A percentile compares a stretch with the other conserved stretches of the same genome.
These are phyloP conservation scores for Gnatocerus cornutus DNA, from an alignment of 2,888 invertebrate genomes.

Conservation along the genomic window DNA sequence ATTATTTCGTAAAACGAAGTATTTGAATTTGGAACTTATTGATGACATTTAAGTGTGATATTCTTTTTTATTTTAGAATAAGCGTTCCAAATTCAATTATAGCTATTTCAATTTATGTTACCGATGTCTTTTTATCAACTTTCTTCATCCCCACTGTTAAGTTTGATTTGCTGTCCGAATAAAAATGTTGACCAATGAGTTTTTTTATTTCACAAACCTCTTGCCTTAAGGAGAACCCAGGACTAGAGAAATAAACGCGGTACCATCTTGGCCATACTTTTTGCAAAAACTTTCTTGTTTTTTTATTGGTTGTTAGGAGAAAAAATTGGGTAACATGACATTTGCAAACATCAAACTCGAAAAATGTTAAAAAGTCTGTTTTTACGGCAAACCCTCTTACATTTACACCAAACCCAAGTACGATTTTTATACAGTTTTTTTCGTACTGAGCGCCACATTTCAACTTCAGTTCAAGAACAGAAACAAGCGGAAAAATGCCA, in stretches of 20 bases:
- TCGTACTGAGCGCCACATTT: background rate
- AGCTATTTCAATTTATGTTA: conserved; percentile 4
- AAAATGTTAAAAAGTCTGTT: conserved; percentile 1
- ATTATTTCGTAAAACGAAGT: conserved; percentile 16
- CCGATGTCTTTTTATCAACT: conserved; percentile 11
- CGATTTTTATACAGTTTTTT: background rate
- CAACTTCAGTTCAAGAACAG: background rate
- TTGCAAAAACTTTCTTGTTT: too few relatives aligned
- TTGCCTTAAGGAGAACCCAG: too few relatives aligned
- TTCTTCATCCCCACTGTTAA: conserved; percentile 13
- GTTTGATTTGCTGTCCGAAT: conserved; percentile 14
- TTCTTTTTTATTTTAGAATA: conserved; percentile 7
- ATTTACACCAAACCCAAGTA: background rate
- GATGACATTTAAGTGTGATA: conserved; percentile 14
- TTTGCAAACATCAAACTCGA: background rate
- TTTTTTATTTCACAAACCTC: background rate
- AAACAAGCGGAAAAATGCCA: background rate
- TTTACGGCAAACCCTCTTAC: background rate
- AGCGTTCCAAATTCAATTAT: background rate
- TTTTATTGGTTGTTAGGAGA: background rate
- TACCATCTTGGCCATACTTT: too few relatives aligned
- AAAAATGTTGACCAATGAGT: conserved; percentile 19
- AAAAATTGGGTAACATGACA: background rate
- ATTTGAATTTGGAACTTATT: conserved; percentile 3
- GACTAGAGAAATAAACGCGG: too few relatives aligned